Conservation (phyloP, 2,113 vertebrate genomes). For the Mobula hypostoma region DNA sequence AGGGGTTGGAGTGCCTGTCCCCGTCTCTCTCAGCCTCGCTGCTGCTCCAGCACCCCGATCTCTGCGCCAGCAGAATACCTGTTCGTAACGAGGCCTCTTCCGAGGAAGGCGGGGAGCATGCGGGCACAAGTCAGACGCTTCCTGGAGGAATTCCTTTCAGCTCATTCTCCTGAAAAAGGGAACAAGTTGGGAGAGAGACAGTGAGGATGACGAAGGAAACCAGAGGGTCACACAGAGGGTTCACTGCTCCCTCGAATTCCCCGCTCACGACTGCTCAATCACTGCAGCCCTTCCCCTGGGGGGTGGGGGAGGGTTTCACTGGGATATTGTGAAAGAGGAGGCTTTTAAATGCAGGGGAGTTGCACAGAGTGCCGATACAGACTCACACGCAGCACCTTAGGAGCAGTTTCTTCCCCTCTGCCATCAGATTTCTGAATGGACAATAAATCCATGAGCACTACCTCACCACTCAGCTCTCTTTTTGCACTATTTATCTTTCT, state of each 20-base stretch:
- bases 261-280: background rate
- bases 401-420: no score
- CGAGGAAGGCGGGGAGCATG: conserved; percentile 59
- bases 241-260: background rate
- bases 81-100: conserved; percentile 58
- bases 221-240: background rate
- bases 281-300: background rate
- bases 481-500: no score
- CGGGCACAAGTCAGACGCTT: conserved; percentile 60
- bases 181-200: background rate
- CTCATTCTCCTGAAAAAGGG: conserved; percentile 65
- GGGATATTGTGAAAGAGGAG: no score
- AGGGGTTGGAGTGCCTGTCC: no score
- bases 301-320: no score
- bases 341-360: background rate
- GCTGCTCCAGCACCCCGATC: no score
- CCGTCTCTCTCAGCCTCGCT: no score
- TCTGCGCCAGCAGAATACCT: conserved; percentile 57
- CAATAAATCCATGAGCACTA: no score
- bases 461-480: no score
- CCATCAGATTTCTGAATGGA: background rate
- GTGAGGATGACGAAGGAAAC: background rate
- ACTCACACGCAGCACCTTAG: background rate
- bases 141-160: conserved; percentile 65
- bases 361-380: background rate